Evolutionary conservation across 1,140 invertebrate species (phyloP).

Genomic region (Euura lappo): DNA sequence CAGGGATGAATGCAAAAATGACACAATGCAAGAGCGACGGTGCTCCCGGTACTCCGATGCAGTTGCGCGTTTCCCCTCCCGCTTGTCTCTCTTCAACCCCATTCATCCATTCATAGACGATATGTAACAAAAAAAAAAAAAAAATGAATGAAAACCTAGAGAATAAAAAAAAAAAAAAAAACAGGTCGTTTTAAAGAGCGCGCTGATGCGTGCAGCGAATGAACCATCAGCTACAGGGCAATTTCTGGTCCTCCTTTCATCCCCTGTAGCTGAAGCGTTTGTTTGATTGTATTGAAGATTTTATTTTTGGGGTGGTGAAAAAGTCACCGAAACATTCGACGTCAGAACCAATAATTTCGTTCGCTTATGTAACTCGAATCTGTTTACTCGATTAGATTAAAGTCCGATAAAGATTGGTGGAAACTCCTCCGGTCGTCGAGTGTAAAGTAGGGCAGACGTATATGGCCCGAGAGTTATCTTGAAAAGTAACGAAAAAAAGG

Average conservation of each 20-base stretch:
- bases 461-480: too few species aligned
- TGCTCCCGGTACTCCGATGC: conserved; percentile 14
- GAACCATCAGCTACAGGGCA: conserved; percentile 20
- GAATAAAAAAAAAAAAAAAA: conserved; percentile 29
- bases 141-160: conserved; percentile 30
- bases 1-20: conserved; percentile 57
- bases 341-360: too few species aligned
- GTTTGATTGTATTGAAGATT: conserved; percentile 9
- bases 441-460: too few species aligned
- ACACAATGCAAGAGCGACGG: conserved; percentile 51
- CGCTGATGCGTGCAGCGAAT: conserved; percentile 50
- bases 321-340: conserved; percentile 26
- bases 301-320: conserved; percentile 32
- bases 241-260: background rate
- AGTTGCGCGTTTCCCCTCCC: background rate
- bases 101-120: conserved; percentile 26
- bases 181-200: conserved; percentile 56
- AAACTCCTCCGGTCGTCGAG: too few species aligned
- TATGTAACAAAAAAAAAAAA: conserved; percentile 23
- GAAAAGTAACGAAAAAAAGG: background rate
- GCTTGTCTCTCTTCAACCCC: conserved; percentile 11
- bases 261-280: background rate
- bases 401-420: too few species aligned
- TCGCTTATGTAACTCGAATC: too few species aligned
- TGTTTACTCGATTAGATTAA: too few species aligned